Base-by-base conservation (phyloP, 1,140 invertebrate genomes). In the Drosophila pseudoananassae region DNA sequence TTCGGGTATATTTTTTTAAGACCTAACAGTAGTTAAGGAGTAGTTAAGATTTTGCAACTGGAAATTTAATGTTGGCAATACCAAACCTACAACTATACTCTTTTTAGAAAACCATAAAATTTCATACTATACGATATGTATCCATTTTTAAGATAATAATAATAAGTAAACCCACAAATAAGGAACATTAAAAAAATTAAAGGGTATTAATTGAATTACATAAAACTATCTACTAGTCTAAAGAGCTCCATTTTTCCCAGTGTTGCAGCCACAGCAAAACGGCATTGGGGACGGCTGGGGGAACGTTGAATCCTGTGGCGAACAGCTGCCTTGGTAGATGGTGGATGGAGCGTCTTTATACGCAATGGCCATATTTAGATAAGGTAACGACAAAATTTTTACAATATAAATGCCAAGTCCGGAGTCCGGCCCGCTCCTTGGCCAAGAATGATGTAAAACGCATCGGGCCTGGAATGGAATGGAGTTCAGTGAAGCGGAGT, bases 301-400 rank as follows among this genome's bases (percentile, higher is more conserved):
- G 25, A 27, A 40, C 43, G 36, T 14, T 51, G 74, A 68, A 76
- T 78, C 80, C 52, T 63, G 52, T 43, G 58, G 72, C 63, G 55
- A 76, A 73, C 80, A 72, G 76, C 72, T 78, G 79, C 69, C 58
- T 46, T 31, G 51, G 55, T 59, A 55, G 56, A 80, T 77, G 82
- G 74, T 59, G 58, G 56, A 80, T 77, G 82, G 74, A 64, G 73
- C 58, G 78, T 87, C 82, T 87, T 84, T 80, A 84, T 85, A 87
- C 77, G 82, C 83, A 85, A 85, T 85, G 82, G 82, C 82, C 82
- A 85, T 85, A 85, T 85, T 85, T 85, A 85, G 82, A 85, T 85
- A 85, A 78, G 82, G 82, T 82, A 87, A 87, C 82, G 82, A 85
- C 82, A 85, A 73, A 85, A 85, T 87, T 85, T 85, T 78, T 82